A percentile compares a stretch with the other conserved stretches of the same genome.
phyloP scores from a whole-genome alignment of 2,888 invertebrate genomes.

The Parascotia fuliginaria region DNA sequence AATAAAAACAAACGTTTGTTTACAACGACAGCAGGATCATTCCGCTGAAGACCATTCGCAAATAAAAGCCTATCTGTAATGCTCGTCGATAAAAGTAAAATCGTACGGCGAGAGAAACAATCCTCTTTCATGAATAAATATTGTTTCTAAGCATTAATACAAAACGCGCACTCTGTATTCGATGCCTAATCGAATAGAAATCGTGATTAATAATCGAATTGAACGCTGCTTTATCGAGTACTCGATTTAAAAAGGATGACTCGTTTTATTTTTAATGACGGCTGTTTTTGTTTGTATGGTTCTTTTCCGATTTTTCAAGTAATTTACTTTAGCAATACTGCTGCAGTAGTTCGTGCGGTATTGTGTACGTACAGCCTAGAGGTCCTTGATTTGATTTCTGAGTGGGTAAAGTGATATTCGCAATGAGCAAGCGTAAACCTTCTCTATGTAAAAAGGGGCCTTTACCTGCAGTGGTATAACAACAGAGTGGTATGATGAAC shows the following conservation, averaged over 20 bases:
- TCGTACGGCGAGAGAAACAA: slow-evolving; percentile 28
- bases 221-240: background rate
- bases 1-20: background rate
- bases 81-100: slow-evolving; percentile 39
- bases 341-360: too few species aligned
- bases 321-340: too few species aligned
- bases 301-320: background rate
- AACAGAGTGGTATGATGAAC: too few species aligned
- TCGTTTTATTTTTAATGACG: background rate
- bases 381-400: too few species aligned
- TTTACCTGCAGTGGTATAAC: too few species aligned
- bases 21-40: too few species aligned
- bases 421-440: too few species aligned
- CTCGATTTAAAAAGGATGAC: background rate
- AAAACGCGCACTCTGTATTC: slow-evolving; percentile 13
- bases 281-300: background rate
- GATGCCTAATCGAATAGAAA: slow-evolving; percentile 2
- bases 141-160: slow-evolving; percentile 29
- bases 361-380: too few species aligned
- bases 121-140: slow-evolving; percentile 28
- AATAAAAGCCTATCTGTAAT: slow-evolving; percentile 41
- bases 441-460: too few species aligned
- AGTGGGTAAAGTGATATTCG: too few species aligned
- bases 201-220: background rate
- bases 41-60: slow-evolving; percentile 25